Conservation (phyloP, 2,113 vertebrate species). For the Piaya cayana region DNA sequence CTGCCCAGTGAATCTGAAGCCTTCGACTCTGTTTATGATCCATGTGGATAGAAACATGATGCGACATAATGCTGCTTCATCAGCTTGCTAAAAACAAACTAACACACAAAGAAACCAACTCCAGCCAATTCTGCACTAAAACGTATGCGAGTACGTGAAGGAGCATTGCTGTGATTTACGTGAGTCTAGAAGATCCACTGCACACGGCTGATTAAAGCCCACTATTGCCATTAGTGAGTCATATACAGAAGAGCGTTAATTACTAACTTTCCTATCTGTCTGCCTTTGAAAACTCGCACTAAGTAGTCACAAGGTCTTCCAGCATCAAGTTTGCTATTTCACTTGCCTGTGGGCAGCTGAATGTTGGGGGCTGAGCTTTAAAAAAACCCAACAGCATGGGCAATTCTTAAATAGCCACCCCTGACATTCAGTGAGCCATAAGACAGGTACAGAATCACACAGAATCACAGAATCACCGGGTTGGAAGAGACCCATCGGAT, state of each 20-base stretch:
- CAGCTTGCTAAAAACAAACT: background rate
- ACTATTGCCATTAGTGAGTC: background rate
- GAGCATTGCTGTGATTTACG: background rate
- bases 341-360: background rate
- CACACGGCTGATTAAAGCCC: constrained; percentile 1
- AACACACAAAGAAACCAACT: background rate
- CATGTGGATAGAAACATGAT: background rate
- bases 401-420: background rate
- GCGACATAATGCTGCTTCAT: background rate
- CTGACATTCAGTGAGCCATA: background rate
- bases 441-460: too few species aligned
- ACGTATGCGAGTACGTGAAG: background rate
- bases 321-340: background rate
- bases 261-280: background rate
- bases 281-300: constrained; percentile 7
- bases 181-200: background rate
- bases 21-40: background rate
- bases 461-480: too few species aligned
- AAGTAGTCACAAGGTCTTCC: background rate
- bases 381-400: background rate
- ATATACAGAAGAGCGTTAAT: background rate
- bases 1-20: background rate
- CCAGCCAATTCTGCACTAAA: background rate
- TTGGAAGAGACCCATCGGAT: too few species aligned
- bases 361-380: background rate